Conservation (phyloP, 2,888 invertebrate genomes). For the Lasius platythorax region DNA sequence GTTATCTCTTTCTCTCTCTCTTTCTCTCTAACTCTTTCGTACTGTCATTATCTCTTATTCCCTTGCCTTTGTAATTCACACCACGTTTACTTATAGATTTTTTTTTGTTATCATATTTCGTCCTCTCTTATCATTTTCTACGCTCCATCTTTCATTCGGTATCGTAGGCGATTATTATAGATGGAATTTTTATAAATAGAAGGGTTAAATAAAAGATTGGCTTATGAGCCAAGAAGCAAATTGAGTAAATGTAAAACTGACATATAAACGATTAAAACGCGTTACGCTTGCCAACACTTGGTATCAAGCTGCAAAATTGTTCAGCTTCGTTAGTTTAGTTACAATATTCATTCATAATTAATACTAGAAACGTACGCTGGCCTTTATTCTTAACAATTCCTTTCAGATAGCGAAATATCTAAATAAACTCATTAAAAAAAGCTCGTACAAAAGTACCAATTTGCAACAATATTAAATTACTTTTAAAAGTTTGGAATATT, state of each 20-base stretch:
- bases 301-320: neutral
- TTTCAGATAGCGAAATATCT: neutral
- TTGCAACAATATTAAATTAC: neutral
- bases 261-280: slow-evolving; percentile 1
- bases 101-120: neutral
- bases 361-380: neutral
- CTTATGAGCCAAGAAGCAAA: slow-evolving; percentile 36
- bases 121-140: neutral
- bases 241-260: slow-evolving; percentile 12
- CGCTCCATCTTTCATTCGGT: neutral
- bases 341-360: neutral
- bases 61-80: too few relatives aligned
- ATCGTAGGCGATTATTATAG: neutral
- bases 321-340: neutral
- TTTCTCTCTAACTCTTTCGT: neutral
- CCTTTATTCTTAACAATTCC: neutral
- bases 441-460: neutral
- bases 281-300: neutral
- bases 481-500: neutral
- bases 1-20: neutral
- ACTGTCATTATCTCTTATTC: slow-evolving; percentile 11
- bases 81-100: neutral
- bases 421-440: neutral
- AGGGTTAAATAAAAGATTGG: slow-evolving; percentile 22
- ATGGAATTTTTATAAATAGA: slow-evolving; percentile 42